Evolutionary conservation across 2,113 vertebrate species (phyloP), one percentile per base, ranked within the genome.

Genomic region (Verasper variegatus): DNA sequence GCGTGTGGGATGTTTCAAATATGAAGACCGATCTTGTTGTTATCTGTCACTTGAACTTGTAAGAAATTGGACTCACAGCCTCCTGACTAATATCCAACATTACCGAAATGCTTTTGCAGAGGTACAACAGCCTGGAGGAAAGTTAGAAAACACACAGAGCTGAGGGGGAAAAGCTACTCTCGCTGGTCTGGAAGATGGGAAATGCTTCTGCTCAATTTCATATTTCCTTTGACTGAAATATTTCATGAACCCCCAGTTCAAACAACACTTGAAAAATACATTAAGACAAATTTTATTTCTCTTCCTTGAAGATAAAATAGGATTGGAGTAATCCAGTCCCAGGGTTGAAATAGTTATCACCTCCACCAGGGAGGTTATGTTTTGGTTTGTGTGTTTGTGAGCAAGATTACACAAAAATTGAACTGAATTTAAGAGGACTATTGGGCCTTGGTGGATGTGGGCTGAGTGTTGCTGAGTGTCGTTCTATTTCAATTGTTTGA

Each of bases 1-100:
- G 55, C 83, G 76, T 78, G 76, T 81, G 70, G 58, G 82, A 59
- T 85, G 73, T 68, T 52, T 80, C 71, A 82, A 86, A 78, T 80
- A 80, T 80, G 82, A 69, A 78, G 47, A 54, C 45, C 47, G 58
- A 68, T 56, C 54, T 66, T 69, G 74, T 68, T 68, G 52, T 76
- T 85, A 70, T 84, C 71, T 78, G 66, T 82, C 58, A 74, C 14
- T 80, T 80, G 62, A 80, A 61, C 52, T 73, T 84, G 72, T 31
- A 63, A 71, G 56, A 60, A 47, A 61, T 60, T 69, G 27, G 26
- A 71, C 37, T n/a, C 47, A 66, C 52, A 56, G 71, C 42, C 66
- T 65, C 47, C 56, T 68, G 45, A 76, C 54, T 86, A 42, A 79
- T 54, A 56, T 72, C 66, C 57, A 71, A 60, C 57, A 54, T 58